Conservation (phyloP, 2,888 invertebrate genomes). For the Noctua janthe region DNA sequence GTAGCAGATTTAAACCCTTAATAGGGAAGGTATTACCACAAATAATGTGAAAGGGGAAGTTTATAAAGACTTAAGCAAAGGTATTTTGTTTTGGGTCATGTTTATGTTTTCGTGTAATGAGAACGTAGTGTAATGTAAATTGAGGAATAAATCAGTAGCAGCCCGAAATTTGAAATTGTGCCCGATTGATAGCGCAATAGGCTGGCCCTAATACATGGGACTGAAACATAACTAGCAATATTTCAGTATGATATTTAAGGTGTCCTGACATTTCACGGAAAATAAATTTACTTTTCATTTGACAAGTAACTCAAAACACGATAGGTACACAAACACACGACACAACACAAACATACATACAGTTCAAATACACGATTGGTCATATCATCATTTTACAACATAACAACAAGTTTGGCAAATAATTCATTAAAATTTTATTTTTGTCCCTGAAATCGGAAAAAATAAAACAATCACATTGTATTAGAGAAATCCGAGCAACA, state of each 20-base stretch:
- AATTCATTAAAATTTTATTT: too few relatives aligned
- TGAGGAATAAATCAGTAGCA: neutral
- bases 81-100: constrained; percentile 9
- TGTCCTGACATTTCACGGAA: too few relatives aligned
- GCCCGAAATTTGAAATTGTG: neutral
- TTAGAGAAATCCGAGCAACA: neutral
- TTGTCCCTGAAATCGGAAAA: neutral
- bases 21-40: constrained; percentile 32
- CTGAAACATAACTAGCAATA: neutral
- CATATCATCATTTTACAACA: too few relatives aligned
- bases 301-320: neutral
- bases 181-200: neutral
- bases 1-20: constrained; percentile 37
- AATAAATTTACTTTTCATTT: too few relatives aligned
- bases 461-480: neutral
- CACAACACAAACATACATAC: too few relatives aligned
- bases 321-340: too few relatives aligned
- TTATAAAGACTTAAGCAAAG: neutral
- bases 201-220: neutral
- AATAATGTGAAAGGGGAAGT: constrained; percentile 26
- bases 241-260: neutral
- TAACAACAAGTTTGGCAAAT: too few relatives aligned
- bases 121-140: neutral
- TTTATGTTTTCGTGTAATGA: constrained; percentile 29
- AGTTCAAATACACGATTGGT: too few relatives aligned